Evolutionary conservation across 2,888 invertebrate genomes (phyloP).

Genomic region (Luperina testacea): DNA sequence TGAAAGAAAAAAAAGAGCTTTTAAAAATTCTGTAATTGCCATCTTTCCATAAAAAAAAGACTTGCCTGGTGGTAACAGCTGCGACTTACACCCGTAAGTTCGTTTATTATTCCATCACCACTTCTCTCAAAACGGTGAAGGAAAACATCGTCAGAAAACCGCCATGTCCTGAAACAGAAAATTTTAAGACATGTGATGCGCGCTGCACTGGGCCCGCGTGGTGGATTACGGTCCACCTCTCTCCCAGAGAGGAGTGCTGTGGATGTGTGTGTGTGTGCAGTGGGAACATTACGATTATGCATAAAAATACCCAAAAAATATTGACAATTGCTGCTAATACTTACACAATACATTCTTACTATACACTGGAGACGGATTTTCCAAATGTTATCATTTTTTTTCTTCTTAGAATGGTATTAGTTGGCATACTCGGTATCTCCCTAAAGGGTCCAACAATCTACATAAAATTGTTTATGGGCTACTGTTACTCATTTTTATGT

Average conservation of each 20-base stretch:
- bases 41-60: not conserved
- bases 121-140: not conserved
- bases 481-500: constrained; percentile 66
- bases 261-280: no score
- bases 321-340: not conserved
- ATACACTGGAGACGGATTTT: constrained; percentile 18
- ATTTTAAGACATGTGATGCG: not conserved
- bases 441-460: constrained; percentile 62
- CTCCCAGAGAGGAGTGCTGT: not conserved
- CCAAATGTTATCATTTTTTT: constrained; percentile 49
- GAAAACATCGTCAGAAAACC: not conserved
- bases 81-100: not conserved
- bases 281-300: not conserved
- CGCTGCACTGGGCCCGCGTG: not conserved
- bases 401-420: constrained; percentile 54
- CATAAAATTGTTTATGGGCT: constrained; percentile 66
- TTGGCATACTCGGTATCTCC: constrained; percentile 47
- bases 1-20: not conserved
- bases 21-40: not conserved
- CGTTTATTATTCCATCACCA: not conserved
- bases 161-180: not conserved
- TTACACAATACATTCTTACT: constrained; percentile 6
- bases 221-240: not conserved
- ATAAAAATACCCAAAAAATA: not conserved
- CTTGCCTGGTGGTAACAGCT: not conserved